Evolutionary conservation across 1,140 invertebrate genomes (phyloP), one percentile per base, ranked within the genome.

Genomic region (Chymomyza costata): DNA sequence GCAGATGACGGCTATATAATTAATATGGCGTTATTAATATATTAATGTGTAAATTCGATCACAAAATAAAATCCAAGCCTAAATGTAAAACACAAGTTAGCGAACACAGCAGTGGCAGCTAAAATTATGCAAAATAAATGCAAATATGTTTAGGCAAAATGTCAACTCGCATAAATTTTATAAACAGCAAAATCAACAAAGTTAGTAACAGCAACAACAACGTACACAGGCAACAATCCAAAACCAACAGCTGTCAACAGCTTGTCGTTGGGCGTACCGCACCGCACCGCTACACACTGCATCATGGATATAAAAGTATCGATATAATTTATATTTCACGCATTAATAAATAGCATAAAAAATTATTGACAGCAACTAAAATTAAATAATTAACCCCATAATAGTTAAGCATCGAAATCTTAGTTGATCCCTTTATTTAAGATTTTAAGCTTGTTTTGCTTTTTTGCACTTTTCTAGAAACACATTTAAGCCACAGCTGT

Each of bases 231-330:
- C 56, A 54, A 38, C 55, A 56, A 60, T 47, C 59, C 40, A 52
- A 65, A 66, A 55, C 65, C 71, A 76, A 78, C 71, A 76, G 71
- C 70, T 76, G 71, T 74, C 70, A 74, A 45, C 71, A 69, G 70
- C 43, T 56, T 65, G 65, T 64, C 69, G 60, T 35, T 70, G 14
- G 49, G 43, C 35, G 57, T 59, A 19, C 18, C 53, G 40, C 21
- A 46, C 44, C 35, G 17, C 8, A 46, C 44, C 35, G 17, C 8
- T 13, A 3, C 8, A 28, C 35, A n/a, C n/a, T n/a, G n/a, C n/a
- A 55, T 55, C 46, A 53, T 47, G 64, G 52, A 59, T 58, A 52
- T 41, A 66, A 71, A 55, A 52, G 56, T 37, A 39, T 15, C 28
- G n/a, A 30, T 11, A 44, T 69, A 68, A 59, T 67, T 51, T 45